Evolutionary conservation across 1,140 invertebrate species (phyloP).

Genomic region (Lasioglossum albipes): DNA sequence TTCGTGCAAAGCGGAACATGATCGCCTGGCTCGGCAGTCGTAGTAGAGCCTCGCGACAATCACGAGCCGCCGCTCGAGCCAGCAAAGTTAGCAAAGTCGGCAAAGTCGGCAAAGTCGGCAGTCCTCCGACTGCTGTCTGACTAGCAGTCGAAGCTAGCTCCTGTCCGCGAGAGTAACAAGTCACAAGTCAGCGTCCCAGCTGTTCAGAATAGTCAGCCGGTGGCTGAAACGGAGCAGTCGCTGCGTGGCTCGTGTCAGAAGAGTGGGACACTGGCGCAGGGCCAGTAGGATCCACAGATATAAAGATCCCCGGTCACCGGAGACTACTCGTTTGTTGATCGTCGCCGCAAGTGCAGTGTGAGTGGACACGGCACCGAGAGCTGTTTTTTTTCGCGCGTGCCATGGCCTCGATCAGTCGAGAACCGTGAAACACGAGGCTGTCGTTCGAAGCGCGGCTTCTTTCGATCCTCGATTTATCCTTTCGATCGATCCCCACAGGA

Average conservation of each 20-base stretch:
- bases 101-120: too few species aligned
- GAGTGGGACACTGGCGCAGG: conserved; percentile 61
- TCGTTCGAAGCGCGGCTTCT: neutral
- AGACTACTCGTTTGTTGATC: conserved; percentile 58
- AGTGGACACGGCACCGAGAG: conserved; percentile 20
- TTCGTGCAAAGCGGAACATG: conserved; percentile 41
- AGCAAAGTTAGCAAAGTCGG: too few species aligned
- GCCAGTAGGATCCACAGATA: conserved; percentile 62
- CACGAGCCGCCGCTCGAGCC: neutral
- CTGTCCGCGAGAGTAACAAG: conserved; percentile 30
- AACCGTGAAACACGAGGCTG: neutral
- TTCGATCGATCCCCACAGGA: neutral
- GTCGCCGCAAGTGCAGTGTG: conserved; percentile 60
- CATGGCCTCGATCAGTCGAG: neutral
- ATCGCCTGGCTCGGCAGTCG: conserved; percentile 47
- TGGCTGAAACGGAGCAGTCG: neutral
- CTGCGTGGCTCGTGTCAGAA: conserved; percentile 25
- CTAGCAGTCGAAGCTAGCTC: neutral
- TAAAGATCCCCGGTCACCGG: conserved; percentile 59
- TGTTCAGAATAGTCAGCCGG: neutral
- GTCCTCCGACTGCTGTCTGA: too few species aligned
- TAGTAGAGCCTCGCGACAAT: conserved; percentile 50
- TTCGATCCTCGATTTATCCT: neutral
- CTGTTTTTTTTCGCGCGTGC: conserved; percentile 1
- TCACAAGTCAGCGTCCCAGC: too few species aligned